Conservation (phyloP, 2,113 vertebrate species). For the Epinephelus fuscoguttatus region DNA sequence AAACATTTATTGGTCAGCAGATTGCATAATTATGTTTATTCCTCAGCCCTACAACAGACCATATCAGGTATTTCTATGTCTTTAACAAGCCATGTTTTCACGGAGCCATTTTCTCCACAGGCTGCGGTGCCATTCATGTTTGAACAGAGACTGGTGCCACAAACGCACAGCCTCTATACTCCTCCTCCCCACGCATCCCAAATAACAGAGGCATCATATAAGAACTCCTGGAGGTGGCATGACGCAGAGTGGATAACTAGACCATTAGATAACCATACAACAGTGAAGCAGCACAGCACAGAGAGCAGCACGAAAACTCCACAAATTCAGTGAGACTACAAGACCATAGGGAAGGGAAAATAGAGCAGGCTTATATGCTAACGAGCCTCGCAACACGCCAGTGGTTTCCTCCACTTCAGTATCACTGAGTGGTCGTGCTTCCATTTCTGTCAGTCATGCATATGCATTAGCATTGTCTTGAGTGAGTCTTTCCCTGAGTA, state of each 20-base stretch:
- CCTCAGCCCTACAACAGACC: background rate
- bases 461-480: slow-evolving; percentile 57
- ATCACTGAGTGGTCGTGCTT: slow-evolving; percentile 30
- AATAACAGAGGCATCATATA: slow-evolving; percentile 69
- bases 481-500: slow-evolving; percentile 44
- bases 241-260: slow-evolving; percentile 65
- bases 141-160: slow-evolving; percentile 34
- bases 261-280: slow-evolving; percentile 69
- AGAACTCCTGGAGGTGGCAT: slow-evolving; percentile 75
- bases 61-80: background rate
- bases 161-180: slow-evolving; percentile 47
- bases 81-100: slow-evolving; percentile 11
- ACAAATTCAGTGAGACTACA: slow-evolving; percentile 16
- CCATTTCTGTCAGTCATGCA: slow-evolving; percentile 48
- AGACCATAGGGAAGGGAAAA: slow-evolving; percentile 2
- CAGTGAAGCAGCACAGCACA: slow-evolving; percentile 36
- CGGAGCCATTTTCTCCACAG: background rate
- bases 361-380: slow-evolving; percentile 38
- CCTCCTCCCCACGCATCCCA: slow-evolving; percentile 54
- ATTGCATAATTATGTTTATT: background rate
- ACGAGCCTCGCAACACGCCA: slow-evolving; percentile 40
- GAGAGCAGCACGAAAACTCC: slow-evolving; percentile 30
- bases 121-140: slow-evolving; percentile 42
- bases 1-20: background rate
- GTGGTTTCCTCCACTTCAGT: slow-evolving; percentile 45